Percentiles rank a stretch among this genome's conserved stretches.
These are phyloP conservation scores for Plebejus anna DNA, from an alignment of 2,888 invertebrate species.

Conservation along the genomic window DNA sequence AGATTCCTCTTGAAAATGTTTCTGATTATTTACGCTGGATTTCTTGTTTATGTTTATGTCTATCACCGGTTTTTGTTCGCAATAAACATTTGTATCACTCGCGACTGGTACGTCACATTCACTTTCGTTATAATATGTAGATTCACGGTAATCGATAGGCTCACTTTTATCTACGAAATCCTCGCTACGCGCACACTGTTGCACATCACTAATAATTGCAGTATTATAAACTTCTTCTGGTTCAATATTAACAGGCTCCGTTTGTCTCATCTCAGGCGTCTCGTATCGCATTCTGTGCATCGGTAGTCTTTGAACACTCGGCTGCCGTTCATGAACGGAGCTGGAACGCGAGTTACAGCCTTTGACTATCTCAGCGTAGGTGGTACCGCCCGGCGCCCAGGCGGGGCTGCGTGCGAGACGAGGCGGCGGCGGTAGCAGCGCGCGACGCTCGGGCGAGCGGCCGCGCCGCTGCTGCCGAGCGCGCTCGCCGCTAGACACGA, in stretches of 20 bases:
- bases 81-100: conserved; percentile 49
- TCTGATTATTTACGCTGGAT: conserved; percentile 44
- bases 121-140: conserved; percentile 54
- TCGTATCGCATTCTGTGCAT: conserved; percentile 43
- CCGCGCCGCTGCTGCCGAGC: conserved; percentile 65
- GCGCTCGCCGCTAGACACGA: conserved; percentile 54
- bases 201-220: conserved; percentile 49
- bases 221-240: conserved; percentile 41
- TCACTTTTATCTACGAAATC: conserved; percentile 47
- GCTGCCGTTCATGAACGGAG: conserved; percentile 52
- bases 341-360: conserved; percentile 75
- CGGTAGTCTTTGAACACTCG: conserved; percentile 45
- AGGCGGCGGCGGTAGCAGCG: conserved; percentile 63
- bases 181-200: conserved; percentile 49
- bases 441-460: conserved; percentile 66
- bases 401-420: conserved; percentile 83
- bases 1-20: conserved; percentile 39
- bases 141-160: conserved; percentile 49
- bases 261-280: conserved; percentile 35
- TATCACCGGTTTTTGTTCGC: conserved; percentile 41
- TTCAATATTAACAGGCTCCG: conserved; percentile 35
- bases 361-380: conserved; percentile 89
- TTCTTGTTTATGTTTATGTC: conserved; percentile 38
- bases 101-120: conserved; percentile 57
- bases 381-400: conserved; percentile 86